Conservation (phyloP, 2,888 invertebrate genomes). For the Girardia tigrina region DNA sequence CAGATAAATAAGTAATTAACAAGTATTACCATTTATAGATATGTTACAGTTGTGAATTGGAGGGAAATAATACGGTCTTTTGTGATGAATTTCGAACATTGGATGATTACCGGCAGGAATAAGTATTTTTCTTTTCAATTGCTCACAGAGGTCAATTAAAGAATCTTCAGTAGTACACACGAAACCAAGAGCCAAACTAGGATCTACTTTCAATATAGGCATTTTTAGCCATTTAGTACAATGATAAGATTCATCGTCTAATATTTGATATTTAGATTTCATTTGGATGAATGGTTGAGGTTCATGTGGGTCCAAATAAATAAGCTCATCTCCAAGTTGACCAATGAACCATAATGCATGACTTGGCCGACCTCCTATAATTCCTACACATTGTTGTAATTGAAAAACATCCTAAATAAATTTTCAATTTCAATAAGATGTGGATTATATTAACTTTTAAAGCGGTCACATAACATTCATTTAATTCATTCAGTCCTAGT, state of each 20-base stretch:
- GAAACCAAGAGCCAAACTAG: constrained; percentile 77
- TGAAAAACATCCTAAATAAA: constrained; percentile 46
- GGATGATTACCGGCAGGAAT: constrained; percentile 59
- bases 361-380: constrained; percentile 97
- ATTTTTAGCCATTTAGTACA: constrained; percentile 55
- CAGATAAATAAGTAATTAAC: too few species aligned
- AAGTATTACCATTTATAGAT: neutral
- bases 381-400: constrained; percentile 59
- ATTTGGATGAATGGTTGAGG: constrained; percentile 53
- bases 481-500: constrained; percentile 80
- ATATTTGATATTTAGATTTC: neutral
- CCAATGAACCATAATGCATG: constrained; percentile 93
- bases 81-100: constrained; percentile 70
- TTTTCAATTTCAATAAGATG: neutral
- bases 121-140: constrained; percentile 51
- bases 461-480: constrained; percentile 75
- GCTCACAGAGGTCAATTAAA: constrained; percentile 61
- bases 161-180: constrained; percentile 70
- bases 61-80: constrained; percentile 57
- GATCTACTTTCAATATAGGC: constrained; percentile 75
- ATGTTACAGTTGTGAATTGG: constrained; percentile 41
- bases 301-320: constrained; percentile 89
- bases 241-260: constrained; percentile 18
- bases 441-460: constrained; percentile 62
- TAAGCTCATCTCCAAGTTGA: constrained; percentile 73